phyloP scores from a whole-genome alignment of 2,113 vertebrate species.

The Suricata suricatta region DNA sequence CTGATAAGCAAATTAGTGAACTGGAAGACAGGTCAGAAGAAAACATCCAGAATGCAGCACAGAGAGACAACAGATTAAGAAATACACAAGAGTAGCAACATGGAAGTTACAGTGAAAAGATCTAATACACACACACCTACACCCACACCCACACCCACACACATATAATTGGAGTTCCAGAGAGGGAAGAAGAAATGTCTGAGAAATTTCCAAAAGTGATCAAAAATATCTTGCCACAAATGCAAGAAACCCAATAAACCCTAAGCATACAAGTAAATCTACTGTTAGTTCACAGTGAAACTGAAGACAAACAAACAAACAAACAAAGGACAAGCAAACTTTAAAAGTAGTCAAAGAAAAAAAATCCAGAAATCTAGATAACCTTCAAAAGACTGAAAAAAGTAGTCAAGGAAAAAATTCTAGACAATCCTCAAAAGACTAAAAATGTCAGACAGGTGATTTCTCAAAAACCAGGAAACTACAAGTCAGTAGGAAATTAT shows the following conservation, averaged over 20 bases:
- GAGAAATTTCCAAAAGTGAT: conserved; percentile 4
- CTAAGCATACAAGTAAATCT: neutral
- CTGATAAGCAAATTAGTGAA: neutral
- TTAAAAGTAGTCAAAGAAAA: neutral
- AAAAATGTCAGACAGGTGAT: neutral
- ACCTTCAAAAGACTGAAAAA: neutral
- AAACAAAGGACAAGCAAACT: neutral
- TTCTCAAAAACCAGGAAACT: neutral
- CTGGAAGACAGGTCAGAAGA: neutral
- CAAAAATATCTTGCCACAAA: neutral
- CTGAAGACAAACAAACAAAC: neutral
- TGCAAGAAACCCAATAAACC: neutral
- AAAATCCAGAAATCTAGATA: neutral
- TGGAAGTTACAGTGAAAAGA: neutral
- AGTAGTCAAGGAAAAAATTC: neutral
- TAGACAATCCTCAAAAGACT: conserved; percentile 8
- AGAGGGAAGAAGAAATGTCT: neutral
- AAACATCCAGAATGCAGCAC: neutral
- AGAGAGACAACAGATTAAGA: neutral
- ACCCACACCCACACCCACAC: too few species aligned
- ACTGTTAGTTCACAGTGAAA: neutral
- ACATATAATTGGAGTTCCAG: neutral
- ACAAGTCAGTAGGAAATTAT: neutral
- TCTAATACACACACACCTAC: neutral
- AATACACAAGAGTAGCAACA: neutral